These are phyloP conservation scores for Salvator merianae DNA, from an alignment of 2,113 vertebrate genomes.

Conservation along the genomic window DNA sequence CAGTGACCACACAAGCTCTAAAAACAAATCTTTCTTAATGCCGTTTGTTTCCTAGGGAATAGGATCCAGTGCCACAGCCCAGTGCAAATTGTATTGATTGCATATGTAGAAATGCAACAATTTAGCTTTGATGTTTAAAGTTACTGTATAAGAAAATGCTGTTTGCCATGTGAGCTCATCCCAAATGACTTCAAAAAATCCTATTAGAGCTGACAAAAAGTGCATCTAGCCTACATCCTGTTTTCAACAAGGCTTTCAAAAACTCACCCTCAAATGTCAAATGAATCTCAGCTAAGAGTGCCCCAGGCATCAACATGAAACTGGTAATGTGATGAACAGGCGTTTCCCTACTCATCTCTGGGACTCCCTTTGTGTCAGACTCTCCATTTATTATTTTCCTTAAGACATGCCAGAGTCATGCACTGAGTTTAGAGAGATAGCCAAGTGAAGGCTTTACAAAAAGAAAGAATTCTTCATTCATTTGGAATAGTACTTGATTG, in stretches of 20 bases:
- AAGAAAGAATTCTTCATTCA: background rate
- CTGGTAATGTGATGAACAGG: background rate
- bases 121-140: conserved; percentile 5
- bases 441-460: too few species aligned
- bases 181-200: background rate
- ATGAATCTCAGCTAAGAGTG: background rate
- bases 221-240: background rate
- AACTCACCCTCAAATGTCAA: background rate
- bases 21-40: conserved; percentile 21
- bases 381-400: background rate
- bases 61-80: background rate
- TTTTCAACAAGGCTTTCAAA: background rate
- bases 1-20: conserved; percentile 46
- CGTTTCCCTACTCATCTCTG: background rate
- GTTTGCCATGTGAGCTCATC: background rate
- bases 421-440: background rate
- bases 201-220: background rate
- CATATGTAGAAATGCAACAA: background rate
- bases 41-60: conserved; percentile 30
- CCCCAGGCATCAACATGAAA: background rate
- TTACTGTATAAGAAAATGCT: background rate
- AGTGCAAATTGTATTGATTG: background rate
- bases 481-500: background rate
- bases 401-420: background rate
- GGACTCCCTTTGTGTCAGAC: background rate